Conservation (phyloP, 53 echinoderm and acorn worm species). For the Luidia sarsii region DNA sequence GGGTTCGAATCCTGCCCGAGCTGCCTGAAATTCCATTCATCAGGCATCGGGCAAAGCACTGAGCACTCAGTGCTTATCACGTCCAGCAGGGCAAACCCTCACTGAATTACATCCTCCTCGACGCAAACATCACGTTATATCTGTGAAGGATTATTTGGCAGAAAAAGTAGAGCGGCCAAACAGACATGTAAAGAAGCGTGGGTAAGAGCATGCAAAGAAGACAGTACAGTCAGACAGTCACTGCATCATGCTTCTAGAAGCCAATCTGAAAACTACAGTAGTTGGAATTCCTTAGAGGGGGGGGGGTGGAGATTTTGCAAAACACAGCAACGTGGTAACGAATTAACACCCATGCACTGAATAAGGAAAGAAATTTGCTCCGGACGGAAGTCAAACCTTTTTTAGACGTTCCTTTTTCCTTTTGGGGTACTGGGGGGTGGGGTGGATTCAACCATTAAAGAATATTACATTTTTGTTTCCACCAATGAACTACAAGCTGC, state of each 20-base stretch:
- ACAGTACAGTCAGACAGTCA: background rate
- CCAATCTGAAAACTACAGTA: background rate
- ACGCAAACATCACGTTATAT: too few relatives aligned
- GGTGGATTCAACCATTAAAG: background rate
- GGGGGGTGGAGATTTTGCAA: background rate
- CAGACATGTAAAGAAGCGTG: too few relatives aligned
- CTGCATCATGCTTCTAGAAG: background rate
- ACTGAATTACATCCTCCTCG: too few relatives aligned
- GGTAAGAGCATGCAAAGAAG: background rate
- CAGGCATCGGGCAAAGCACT: too few relatives aligned
- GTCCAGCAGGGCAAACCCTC: too few relatives aligned
- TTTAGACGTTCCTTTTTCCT: slow-evolving; percentile 18
- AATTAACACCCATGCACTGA: slow-evolving; percentile 6
- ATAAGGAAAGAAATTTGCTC: background rate
- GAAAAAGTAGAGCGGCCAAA: too few relatives aligned
- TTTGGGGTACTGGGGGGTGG: slow-evolving; percentile 7
- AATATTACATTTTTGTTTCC: background rate
- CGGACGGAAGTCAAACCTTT: slow-evolving; percentile 25
- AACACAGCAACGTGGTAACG: background rate
- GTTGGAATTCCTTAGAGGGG: background rate
- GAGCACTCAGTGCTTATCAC: too few relatives aligned
- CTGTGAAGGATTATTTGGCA: too few relatives aligned
- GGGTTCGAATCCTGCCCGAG: too few relatives aligned
- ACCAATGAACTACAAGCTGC: background rate
- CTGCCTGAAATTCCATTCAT: too few relatives aligned